Evolutionary conservation across 2,113 vertebrate genomes (phyloP).

Genomic region (Daboia siamensis): DNA sequence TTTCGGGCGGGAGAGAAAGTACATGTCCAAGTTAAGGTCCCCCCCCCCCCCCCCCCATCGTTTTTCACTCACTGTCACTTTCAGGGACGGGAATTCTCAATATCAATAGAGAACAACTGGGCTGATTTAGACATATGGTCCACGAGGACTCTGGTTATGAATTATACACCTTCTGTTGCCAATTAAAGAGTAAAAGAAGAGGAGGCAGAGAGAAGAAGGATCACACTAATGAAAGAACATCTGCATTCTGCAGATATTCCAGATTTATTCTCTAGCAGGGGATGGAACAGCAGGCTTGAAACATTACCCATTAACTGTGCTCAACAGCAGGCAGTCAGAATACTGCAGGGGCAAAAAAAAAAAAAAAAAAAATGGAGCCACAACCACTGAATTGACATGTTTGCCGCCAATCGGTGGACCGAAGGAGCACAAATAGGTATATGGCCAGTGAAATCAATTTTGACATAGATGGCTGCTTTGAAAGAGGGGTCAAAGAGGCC

Average conservation of each 20-base stretch:
- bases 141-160: neutral
- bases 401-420: neutral
- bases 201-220: neutral
- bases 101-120: neutral
- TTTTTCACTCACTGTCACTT: slow-evolving; percentile 1
- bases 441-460: neutral
- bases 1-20: neutral
- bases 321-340: neutral
- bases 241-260: neutral
- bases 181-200: neutral
- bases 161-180: neutral
- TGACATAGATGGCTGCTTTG: too few species aligned
- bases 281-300: neutral
- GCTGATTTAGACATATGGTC: neutral
- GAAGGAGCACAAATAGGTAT: neutral
- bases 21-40: neutral
- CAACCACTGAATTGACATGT: neutral
- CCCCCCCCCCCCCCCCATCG: neutral
- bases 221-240: neutral
- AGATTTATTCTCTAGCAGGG: neutral
- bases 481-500: too few species aligned
- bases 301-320: neutral
- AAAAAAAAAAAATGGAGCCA: neutral
- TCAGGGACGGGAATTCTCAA: neutral
- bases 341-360: neutral